Conservation (phyloP, 2,797 vertebrate genomes). For the Streptopelia turtur region DNA sequence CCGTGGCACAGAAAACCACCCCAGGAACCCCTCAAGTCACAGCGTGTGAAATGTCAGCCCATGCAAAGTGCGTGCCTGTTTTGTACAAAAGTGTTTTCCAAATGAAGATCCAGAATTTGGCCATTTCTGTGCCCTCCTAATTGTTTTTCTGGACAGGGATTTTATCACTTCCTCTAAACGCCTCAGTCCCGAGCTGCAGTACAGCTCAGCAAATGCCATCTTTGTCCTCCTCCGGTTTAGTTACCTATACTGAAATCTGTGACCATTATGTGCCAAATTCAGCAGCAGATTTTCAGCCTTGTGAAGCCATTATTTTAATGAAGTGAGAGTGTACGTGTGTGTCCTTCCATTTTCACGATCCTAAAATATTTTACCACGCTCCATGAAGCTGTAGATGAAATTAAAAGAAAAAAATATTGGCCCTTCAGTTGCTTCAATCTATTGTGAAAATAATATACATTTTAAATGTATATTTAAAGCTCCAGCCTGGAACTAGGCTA, state of each 20-base stretch:
- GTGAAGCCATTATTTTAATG: not conserved
- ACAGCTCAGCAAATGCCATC: not conserved
- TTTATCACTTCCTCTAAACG: not conserved
- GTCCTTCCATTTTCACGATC: not conserved
- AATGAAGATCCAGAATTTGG: not conserved
- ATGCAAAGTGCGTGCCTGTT: not conserved
- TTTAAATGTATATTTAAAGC: not conserved
- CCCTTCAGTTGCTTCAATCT: not conserved
- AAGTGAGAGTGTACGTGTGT: not conserved
- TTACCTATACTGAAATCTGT: not conserved
- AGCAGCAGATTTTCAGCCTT: not conserved
- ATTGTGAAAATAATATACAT: not conserved
- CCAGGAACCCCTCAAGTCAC: not conserved
- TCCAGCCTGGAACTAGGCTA: not conserved
- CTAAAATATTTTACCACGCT: not conserved
- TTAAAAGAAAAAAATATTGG: not conserved
- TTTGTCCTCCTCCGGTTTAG: not conserved
- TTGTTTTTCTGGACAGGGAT: not conserved
- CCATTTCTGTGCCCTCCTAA: not conserved
- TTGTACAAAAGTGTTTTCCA: not conserved
- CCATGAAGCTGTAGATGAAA: not conserved
- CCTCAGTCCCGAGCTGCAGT: not conserved
- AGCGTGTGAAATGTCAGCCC: not conserved
- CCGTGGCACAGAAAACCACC: not conserved
- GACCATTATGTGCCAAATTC: not conserved